These are phyloP conservation scores for Acrossocheilus fasciatus DNA, from an alignment of 2,797 vertebrate genomes.

Conservation along the genomic window DNA sequence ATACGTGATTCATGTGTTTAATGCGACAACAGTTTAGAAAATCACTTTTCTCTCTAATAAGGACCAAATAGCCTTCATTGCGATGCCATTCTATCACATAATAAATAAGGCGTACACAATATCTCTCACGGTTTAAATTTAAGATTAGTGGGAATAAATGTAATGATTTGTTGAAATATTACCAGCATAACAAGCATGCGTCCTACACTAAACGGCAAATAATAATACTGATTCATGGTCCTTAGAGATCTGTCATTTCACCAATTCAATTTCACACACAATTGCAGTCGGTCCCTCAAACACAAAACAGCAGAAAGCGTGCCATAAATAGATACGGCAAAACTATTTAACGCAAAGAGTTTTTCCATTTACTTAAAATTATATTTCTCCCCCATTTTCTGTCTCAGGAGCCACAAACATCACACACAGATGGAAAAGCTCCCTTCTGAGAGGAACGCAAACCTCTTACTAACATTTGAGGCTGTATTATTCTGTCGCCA, in stretches of 20 bases:
- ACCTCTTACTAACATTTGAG: constrained; percentile 47
- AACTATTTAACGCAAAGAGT: constrained; percentile 35
- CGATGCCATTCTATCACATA: background rate
- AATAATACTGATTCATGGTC: constrained; percentile 14
- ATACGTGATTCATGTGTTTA: background rate
- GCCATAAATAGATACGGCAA: constrained; percentile 19
- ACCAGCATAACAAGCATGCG: background rate
- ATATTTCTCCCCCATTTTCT: constrained; percentile 19
- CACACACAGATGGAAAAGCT: constrained; percentile 26
- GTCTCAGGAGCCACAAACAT: constrained; percentile 32
- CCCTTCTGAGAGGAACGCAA: constrained; percentile 44
- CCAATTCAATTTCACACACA: constrained; percentile 44
- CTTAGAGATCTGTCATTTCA: constrained; percentile 31
- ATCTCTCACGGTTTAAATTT: background rate
- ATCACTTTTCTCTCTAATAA: background rate
- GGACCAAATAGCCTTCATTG: background rate
- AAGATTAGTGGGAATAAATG: background rate
- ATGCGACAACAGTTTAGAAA: background rate
- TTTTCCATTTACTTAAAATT: constrained; percentile 33
- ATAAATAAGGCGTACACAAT: background rate
- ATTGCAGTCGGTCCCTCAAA: constrained; percentile 35
- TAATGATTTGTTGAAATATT: constrained; percentile 3
- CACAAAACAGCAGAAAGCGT: constrained; percentile 34
- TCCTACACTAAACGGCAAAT: constrained; percentile 21
- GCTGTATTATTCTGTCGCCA: constrained; percentile 58